Conservation (phyloP, 2,797 vertebrate genomes). For the Poeciliopsis turneri region DNA sequence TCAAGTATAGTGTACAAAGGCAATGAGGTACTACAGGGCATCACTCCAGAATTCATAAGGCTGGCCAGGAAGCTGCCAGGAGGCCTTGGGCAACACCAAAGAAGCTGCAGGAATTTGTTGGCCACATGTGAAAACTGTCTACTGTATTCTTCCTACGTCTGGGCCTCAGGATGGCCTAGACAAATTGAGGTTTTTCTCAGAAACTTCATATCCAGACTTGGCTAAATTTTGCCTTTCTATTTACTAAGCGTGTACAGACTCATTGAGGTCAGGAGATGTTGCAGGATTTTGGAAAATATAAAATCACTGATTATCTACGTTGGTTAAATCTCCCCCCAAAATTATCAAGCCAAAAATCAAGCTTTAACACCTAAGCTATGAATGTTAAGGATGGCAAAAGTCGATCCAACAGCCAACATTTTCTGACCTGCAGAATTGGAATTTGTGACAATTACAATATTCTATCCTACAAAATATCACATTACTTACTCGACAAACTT, state of each 20-base stretch:
- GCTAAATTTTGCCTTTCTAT: neutral
- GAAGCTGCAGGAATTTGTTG: slow-evolving; percentile 11
- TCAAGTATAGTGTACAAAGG: neutral
- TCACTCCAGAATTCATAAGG: neutral
- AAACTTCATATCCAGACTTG: neutral
- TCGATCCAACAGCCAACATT: neutral
- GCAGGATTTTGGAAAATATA: neutral
- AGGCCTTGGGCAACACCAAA: slow-evolving; percentile 3
- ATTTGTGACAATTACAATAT: neutral
- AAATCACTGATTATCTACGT: neutral
- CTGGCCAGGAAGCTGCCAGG: neutral
- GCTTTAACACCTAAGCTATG: neutral
- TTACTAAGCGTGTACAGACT: neutral
- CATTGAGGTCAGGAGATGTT: neutral
- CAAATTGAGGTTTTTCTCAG: neutral
- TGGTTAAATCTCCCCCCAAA: neutral
- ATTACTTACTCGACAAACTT: too few relatives aligned
- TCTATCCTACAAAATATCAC: neutral
- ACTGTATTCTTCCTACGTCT: slow-evolving; percentile 1
- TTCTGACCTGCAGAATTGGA: neutral
- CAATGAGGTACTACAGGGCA: neutral
- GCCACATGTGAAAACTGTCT: slow-evolving; percentile 5
- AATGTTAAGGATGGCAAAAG: neutral
- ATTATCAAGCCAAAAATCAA: neutral
- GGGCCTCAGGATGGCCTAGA: neutral